Percentiles rank a stretch among this genome's conserved stretches.
Evolutionary conservation across 2,888 invertebrate species (phyloP).

Genomic region (Falcaria lacertinaria): DNA sequence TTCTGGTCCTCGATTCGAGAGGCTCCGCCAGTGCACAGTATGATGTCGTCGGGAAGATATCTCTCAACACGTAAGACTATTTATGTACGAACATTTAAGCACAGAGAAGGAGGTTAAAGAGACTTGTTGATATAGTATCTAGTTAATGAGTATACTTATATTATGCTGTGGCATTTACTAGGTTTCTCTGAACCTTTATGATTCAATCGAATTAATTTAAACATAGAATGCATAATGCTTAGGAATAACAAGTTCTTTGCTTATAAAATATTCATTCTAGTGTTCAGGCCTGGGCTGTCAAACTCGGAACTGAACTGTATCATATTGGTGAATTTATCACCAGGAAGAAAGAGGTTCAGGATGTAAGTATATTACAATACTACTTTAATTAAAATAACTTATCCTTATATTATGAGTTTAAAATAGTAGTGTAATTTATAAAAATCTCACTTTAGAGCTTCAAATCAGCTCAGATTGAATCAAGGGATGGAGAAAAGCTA

Average conservation of each 20-base stretch:
- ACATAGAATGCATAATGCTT: too few relatives aligned
- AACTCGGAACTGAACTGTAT: constrained; percentile 88
- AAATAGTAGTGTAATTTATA: too few relatives aligned
- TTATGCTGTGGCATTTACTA: constrained; percentile 9
- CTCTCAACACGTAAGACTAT: constrained; percentile 65
- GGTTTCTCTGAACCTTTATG: neutral
- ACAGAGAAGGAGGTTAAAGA: too few relatives aligned
- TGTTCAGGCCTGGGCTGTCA: constrained; percentile 90
- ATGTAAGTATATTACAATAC: constrained; percentile 73
- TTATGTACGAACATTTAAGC: too few relatives aligned
- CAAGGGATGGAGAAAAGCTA: constrained; percentile 87
- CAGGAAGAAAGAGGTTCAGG: constrained; percentile 87
- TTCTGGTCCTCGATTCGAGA: constrained; percentile 63
- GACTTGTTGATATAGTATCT: too few relatives aligned
- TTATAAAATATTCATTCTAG: constrained; percentile 52
- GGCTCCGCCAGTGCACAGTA: constrained; percentile 66
- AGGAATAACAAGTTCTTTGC: too few relatives aligned
- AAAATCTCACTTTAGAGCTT: constrained; percentile 80
- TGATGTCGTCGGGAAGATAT: constrained; percentile 59
- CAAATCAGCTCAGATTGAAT: constrained; percentile 86
- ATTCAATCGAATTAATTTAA: too few relatives aligned
- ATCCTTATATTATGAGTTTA: too few relatives aligned
- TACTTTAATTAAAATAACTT: neutral
- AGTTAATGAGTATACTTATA: too few relatives aligned
- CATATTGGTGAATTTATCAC: constrained; percentile 90